Conservation (phyloP, 2,888 invertebrate genomes). For the Polylopha cassiicola region DNA sequence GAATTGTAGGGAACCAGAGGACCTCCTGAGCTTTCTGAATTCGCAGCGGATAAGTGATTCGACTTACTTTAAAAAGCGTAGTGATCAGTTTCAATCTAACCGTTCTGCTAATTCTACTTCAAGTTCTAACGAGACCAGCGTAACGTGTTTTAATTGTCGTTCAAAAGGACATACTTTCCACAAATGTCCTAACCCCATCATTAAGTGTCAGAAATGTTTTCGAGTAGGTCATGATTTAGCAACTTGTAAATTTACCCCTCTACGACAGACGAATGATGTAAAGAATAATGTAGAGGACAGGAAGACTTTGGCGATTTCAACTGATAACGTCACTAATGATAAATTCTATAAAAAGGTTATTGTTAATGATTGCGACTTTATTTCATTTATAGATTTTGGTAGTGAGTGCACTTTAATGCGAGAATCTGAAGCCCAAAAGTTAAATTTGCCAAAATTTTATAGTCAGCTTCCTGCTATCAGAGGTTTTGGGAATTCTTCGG, state of each 20-base stretch:
- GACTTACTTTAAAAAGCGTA: too few species aligned
- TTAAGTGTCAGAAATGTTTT: conserved; percentile 10
- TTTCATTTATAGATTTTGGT: conserved; percentile 12
- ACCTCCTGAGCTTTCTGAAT: too few species aligned
- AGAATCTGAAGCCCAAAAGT: not conserved
- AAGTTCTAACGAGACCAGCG: not conserved
- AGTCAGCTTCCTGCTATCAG: conserved; percentile 4
- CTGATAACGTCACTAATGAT: not conserved
- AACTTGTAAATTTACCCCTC: not conserved
- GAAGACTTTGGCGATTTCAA: not conserved
- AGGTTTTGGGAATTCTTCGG: conserved; percentile 15
- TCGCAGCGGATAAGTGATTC: too few species aligned
- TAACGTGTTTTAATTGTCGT: conserved; percentile 10
- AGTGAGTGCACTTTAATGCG: conserved; percentile 7
- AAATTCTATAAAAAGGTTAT: conserved; percentile 4
- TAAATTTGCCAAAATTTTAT: not conserved
- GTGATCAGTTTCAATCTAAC: too few species aligned
- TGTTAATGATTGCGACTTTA: not conserved
- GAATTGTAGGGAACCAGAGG: conserved; percentile 1
- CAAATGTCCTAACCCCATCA: conserved; percentile 10
- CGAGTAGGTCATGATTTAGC: conserved; percentile 7
- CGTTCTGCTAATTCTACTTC: too few species aligned
- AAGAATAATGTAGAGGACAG: not conserved
- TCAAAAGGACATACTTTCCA: conserved; percentile 2
- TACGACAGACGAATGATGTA: not conserved